phyloP scores from a whole-genome alignment of 2,888 invertebrate genomes.

The Ctenicera cuprea region DNA sequence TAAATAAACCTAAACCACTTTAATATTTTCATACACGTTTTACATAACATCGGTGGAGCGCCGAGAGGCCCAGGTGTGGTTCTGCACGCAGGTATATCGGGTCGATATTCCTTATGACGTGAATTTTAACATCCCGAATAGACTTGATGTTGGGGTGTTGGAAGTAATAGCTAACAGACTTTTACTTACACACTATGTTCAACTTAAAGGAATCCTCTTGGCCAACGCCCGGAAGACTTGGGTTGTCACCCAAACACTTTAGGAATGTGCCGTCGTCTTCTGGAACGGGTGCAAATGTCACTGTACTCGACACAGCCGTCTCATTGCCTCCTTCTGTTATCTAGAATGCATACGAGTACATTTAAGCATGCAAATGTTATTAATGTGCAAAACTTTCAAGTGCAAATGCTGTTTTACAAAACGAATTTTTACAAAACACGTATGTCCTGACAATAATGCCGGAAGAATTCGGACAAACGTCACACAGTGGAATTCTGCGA shows the following conservation, averaged over 20 bases:
- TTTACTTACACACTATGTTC: constrained; percentile 91
- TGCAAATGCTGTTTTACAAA: neutral
- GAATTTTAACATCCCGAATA: constrained; percentile 49
- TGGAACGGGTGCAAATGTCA: constrained; percentile 87
- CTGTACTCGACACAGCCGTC: constrained; percentile 84
- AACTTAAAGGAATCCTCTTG: constrained; percentile 88
- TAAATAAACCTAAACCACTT: constrained; percentile 58
- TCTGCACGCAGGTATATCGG: constrained; percentile 48
- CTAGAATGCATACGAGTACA: constrained; percentile 69
- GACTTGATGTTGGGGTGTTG: neutral
- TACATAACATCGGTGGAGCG: constrained; percentile 39
- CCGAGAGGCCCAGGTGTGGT: constrained; percentile 48
- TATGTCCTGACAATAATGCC: constrained; percentile 18
- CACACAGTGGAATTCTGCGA: constrained; percentile 27
- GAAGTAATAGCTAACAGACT: neutral
- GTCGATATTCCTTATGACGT: constrained; percentile 53
- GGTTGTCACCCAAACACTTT: constrained; percentile 91
- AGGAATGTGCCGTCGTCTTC: constrained; percentile 90
- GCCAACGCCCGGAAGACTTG: constrained; percentile 82
- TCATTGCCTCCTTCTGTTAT: constrained; percentile 80
- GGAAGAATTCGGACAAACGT: constrained; percentile 18
- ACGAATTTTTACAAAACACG: neutral
- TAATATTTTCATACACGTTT: constrained; percentile 55
- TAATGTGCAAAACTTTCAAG: neutral
- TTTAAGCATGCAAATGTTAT: neutral